These are phyloP conservation scores for Drosophila barbarae DNA, from an alignment of 2,888 invertebrate genomes.

Conservation along the genomic window DNA sequence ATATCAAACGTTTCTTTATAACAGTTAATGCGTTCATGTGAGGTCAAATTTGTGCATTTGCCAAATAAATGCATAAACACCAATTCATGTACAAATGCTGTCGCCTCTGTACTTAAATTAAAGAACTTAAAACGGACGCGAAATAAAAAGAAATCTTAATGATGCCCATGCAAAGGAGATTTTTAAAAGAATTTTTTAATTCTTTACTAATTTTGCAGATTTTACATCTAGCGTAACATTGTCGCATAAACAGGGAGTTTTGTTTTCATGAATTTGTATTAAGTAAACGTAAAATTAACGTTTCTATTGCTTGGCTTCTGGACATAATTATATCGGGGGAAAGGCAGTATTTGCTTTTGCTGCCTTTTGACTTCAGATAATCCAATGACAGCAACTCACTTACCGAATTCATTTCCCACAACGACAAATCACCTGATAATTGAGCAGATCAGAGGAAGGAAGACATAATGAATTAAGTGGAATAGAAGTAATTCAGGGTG, in stretches of 20 bases:
- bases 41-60: neutral
- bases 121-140: neutral
- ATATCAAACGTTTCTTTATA: neutral
- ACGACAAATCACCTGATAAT: conserved; percentile 19
- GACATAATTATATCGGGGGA: neutral
- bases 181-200: neutral
- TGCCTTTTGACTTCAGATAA: neutral
- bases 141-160: neutral
- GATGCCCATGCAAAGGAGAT: neutral
- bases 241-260: neutral
- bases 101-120: too few relatives aligned
- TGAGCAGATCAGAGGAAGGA: conserved; percentile 7
- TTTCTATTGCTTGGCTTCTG: neutral
- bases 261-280: neutral
- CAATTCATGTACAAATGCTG: too few relatives aligned
- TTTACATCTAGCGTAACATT: fast-evolving
- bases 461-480: conserved; percentile 31
- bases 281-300: neutral
- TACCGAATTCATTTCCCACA: conserved; percentile 18
- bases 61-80: neutral
- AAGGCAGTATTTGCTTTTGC: neutral
- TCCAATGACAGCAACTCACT: conserved; percentile 5
- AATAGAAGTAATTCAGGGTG: conserved; percentile 23
- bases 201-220: neutral
- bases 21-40: neutral